Percentiles rank a stretch among this genome's conserved stretches.
Evolutionary conservation across 2,797 vertebrate species (phyloP).

Genomic region (Lacerta viridis): DNA sequence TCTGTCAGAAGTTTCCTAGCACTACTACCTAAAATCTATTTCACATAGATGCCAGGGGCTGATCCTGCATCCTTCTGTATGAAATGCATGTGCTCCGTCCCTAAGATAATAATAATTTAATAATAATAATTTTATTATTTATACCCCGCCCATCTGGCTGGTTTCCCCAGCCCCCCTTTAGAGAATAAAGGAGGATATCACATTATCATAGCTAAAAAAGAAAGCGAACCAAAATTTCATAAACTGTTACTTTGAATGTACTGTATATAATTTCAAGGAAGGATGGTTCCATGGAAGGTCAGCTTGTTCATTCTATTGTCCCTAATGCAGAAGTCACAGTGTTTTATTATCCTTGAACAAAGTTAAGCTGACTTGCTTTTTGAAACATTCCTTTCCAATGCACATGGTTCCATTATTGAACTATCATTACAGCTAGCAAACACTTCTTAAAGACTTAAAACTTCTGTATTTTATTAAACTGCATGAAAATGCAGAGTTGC

Average conservation of each 20-base stretch:
- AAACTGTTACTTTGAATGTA: slow-evolving; percentile 37
- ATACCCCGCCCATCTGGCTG: too few species aligned
- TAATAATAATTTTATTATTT: too few species aligned
- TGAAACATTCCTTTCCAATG: background rate
- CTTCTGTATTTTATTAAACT: slow-evolving; percentile 15
- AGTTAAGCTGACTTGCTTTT: background rate
- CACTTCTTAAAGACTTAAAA: slow-evolving; percentile 26
- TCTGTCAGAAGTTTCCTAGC: background rate
- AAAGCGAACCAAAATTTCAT: slow-evolving; percentile 63
- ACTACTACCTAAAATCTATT: background rate
- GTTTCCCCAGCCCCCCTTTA: background rate
- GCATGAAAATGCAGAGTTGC: slow-evolving; percentile 42
- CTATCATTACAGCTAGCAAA: background rate
- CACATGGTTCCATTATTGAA: background rate
- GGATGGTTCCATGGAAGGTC: background rate
- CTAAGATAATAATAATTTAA: background rate
- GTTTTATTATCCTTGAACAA: slow-evolving; percentile 8
- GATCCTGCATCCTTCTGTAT: background rate
- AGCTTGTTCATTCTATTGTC: background rate
- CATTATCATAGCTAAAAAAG: slow-evolving; percentile 55
- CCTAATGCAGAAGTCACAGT: background rate
- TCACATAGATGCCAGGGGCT: slow-evolving; percentile 2
- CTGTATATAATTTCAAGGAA: background rate
- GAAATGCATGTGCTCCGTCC: background rate
- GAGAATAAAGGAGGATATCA: background rate